These are phyloP conservation scores for Characodon lateralis DNA, from an alignment of 2,797 vertebrate species.

Conservation along the genomic window DNA sequence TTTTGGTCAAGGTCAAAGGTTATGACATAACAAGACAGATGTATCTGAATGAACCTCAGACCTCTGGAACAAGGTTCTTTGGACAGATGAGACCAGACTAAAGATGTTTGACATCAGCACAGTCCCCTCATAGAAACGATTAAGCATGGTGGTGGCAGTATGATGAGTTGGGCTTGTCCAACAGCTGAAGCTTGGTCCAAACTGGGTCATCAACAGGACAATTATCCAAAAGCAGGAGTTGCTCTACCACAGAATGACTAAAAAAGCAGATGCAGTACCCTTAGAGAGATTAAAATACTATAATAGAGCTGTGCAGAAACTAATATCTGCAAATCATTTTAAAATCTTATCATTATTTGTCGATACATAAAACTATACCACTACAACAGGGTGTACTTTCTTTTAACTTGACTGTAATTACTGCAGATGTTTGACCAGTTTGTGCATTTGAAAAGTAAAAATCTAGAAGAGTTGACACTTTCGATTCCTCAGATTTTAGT, in stretches of 20 bases:
- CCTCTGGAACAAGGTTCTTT: background rate
- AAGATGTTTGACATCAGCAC: background rate
- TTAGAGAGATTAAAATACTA: too few relatives aligned
- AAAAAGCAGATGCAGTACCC: too few relatives aligned
- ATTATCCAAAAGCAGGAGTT: too few relatives aligned
- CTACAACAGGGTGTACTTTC: background rate
- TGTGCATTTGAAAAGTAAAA: background rate
- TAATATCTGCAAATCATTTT: background rate
- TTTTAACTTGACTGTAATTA: background rate
- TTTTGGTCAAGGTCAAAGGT: slow-evolving; percentile 2
- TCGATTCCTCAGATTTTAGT: background rate
- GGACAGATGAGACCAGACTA: background rate
- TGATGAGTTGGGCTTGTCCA: background rate
- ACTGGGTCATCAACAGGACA: too few relatives aligned
- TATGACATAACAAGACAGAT: background rate
- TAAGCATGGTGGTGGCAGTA: background rate
- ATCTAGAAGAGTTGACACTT: background rate
- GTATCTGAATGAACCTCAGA: background rate
- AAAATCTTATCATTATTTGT: background rate
- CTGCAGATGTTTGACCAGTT: background rate
- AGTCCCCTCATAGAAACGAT: background rate
- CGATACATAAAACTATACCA: background rate
- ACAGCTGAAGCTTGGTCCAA: too few relatives aligned
- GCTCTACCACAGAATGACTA: too few relatives aligned
- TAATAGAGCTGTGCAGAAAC: too few relatives aligned